A percentile compares a stretch with the other conserved stretches of the same genome.
Evolutionary conservation across 2,797 vertebrate genomes (phyloP).

Genomic region (Salmo trutta): DNA sequence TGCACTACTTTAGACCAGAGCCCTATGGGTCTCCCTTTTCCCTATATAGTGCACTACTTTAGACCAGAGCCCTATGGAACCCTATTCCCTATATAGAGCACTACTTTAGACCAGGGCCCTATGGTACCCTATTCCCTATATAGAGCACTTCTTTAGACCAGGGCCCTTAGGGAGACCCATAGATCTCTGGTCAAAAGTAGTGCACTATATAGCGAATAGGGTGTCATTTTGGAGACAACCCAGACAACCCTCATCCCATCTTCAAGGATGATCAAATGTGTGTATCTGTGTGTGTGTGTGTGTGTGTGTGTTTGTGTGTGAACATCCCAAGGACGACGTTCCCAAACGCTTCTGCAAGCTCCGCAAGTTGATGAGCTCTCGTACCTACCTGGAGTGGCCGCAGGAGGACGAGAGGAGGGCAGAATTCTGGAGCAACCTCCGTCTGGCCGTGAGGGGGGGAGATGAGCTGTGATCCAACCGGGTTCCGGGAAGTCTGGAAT

Average conservation of each 20-base stretch:
- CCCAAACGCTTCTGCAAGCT: slow-evolving; percentile 82
- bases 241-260: neutral
- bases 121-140: neutral
- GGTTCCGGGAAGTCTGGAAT: neutral
- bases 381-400: slow-evolving; percentile 83
- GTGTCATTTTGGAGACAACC: too few relatives aligned
- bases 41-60: too few relatives aligned
- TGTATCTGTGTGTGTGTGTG: neutral
- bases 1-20: too few relatives aligned
- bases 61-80: too few relatives aligned
- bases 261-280: neutral
- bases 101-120: too few relatives aligned
- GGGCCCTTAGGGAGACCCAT: too few relatives aligned
- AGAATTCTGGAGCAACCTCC: slow-evolving; percentile 78
- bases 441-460: slow-evolving; percentile 58
- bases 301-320: neutral
- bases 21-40: too few relatives aligned
- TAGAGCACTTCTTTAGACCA: neutral
- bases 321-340: slow-evolving; percentile 70
- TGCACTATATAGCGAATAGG: too few relatives aligned
- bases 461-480: neutral
- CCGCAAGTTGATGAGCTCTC: slow-evolving; percentile 81
- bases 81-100: too few relatives aligned
- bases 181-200: too few relatives aligned
- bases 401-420: slow-evolving; percentile 54